A percentile compares a stretch with the other conserved stretches of the same genome.
Evolutionary conservation across 2,113 vertebrate species (phyloP).

Genomic region (Vombatus ursinus): DNA sequence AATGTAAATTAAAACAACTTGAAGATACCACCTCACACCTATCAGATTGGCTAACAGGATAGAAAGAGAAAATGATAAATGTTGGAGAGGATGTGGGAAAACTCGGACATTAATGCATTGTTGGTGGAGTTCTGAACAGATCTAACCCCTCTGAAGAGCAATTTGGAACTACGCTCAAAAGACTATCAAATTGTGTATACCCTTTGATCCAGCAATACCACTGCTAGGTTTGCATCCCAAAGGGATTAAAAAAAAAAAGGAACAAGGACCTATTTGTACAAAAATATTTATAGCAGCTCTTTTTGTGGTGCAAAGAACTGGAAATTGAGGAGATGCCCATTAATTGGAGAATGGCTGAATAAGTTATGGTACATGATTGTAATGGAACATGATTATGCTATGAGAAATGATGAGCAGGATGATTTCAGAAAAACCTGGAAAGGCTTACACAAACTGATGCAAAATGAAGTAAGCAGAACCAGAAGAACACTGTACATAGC

Average conservation of each 20-base stretch:
- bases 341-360: background rate
- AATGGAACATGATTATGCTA: background rate
- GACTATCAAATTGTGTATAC: too few relatives aligned
- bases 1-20: background rate
- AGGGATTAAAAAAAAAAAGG: too few relatives aligned
- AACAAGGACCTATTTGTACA: too few relatives aligned
- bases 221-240: too few relatives aligned
- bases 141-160: too few relatives aligned
- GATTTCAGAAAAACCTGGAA: background rate
- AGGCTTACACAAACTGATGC: background rate
- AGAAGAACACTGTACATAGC: background rate
- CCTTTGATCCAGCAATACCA: too few relatives aligned
- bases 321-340: background rate
- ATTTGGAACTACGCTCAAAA: too few relatives aligned
- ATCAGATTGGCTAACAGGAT: background rate
- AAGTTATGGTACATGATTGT: background rate
- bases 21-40: background rate
- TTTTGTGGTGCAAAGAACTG: background rate
- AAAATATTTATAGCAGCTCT: too few relatives aligned
- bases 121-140: too few relatives aligned
- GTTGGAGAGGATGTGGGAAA: too few relatives aligned
- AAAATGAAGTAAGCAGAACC: background rate
- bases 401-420: background rate
- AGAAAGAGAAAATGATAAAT: background rate
- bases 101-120: too few relatives aligned